Evolutionary conservation across 1,140 invertebrate genomes (phyloP), one percentile per base, ranked within the genome.

Genomic region (Palaemon carinicauda): DNA sequence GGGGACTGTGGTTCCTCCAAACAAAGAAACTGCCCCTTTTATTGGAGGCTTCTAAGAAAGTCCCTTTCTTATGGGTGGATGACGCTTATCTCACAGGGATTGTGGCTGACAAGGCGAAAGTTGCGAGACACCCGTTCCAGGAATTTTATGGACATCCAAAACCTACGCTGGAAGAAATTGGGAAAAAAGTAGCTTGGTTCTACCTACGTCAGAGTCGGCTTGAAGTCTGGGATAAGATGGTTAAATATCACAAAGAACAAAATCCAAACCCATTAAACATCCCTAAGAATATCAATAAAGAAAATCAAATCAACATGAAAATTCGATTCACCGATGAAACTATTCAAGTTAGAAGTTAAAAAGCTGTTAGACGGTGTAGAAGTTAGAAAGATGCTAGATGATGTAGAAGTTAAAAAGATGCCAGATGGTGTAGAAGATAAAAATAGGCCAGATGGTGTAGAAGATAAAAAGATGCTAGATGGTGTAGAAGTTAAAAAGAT

Each of bases 31-130:
- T 85, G 9, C 50, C 74, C 19, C 54, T 33, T 0, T 56, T 85
- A 1, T 29, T 85, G 3, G 33, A 78, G 41, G 82, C 82, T 7
- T 79, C 56, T n/a, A 85, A 85, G 24, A 33, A 33, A 10, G 82
- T 79, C 10, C 82, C 82, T 14, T 85, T 69, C 27, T 19, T 85
- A 12, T 85, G 82, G 82, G 82, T 85, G 74, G 82, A 85, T 12
- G 82, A 85, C 21, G 74, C 75, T 27, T 85, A 85, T 56, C 50
- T 85, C 53, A 85, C 75, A 7, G 82, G 82, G 3, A 14, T 85
- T 10, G 17, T 85, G 41, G 82, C 82, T 15, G 19, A n/a, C 3
- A 1, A 71, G 56, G 75, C 82, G 9, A 75, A 75, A 2, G 79
- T 85, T 14, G 29, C 29, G 14, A 74, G 71, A 1, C 56, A 56